phyloP scores from a whole-genome alignment of 53 echinoderm and acorn worm genomes.

The Arbacia lixula region DNA sequence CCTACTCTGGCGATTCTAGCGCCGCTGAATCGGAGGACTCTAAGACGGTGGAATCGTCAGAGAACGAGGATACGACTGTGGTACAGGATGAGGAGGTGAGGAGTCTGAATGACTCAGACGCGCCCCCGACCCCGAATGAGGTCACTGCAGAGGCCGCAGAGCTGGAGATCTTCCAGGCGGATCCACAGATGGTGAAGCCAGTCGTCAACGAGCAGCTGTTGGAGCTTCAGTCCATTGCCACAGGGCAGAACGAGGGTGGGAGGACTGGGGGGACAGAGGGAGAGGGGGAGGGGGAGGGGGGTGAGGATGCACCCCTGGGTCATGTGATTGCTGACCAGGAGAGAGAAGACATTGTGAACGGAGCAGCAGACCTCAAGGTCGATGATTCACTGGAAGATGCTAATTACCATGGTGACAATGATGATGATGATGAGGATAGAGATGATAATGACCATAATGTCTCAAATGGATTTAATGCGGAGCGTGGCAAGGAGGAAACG shows the following conservation, averaged over 20 bases:
- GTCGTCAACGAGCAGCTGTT: conserved; percentile 44
- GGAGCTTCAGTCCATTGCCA: conserved; percentile 20
- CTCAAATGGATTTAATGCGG: not conserved
- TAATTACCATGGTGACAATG: not conserved
- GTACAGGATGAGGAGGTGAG: conserved; percentile 23
- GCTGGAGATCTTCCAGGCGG: conserved; percentile 25
- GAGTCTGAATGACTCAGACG: conserved; percentile 13
- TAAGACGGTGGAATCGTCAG: conserved; percentile 48
- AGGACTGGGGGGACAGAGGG: not conserved
- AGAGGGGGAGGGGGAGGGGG: not conserved
- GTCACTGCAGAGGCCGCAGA: not conserved
- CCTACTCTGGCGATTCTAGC: conserved; percentile 50
- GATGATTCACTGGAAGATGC: not conserved
- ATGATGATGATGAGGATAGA: conserved; percentile 9
- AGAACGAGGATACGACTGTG: conserved; percentile 29
- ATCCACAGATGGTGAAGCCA: conserved; percentile 7
- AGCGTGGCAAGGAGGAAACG: not conserved
- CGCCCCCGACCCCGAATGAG: not conserved
- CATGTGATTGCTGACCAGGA: not conserved
- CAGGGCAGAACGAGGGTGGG: not conserved
- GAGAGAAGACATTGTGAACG: conserved; percentile 6
- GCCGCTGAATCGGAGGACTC: conserved; percentile 43
- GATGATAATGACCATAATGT: no score
- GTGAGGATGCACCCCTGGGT: not conserved
- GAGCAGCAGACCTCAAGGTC: conserved; percentile 1